These are phyloP conservation scores for Cheumatopsyche charites DNA, from an alignment of 1,140 invertebrate species.

Conservation along the genomic window DNA sequence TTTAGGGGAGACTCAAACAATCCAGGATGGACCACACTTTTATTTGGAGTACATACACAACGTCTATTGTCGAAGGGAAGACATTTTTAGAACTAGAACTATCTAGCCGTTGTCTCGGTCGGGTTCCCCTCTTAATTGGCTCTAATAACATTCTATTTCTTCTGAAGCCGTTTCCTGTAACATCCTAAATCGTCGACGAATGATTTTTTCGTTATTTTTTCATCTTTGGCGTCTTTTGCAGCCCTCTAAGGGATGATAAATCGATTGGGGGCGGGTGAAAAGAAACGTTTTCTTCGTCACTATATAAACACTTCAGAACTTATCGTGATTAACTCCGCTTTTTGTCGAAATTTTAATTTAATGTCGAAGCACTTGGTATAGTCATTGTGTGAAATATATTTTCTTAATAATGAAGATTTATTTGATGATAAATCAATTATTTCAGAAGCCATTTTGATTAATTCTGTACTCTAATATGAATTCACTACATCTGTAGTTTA, in stretches of 20 bases:
- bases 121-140: background rate
- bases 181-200: no score
- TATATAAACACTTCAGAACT: no score
- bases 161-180: background rate
- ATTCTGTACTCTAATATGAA: no score
- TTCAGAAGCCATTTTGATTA: no score
- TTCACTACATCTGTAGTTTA: no score
- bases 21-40: background rate
- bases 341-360: no score
- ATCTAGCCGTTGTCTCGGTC: background rate
- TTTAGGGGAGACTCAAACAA: slow-evolving; percentile 16
- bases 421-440: no score
- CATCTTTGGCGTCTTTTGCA: background rate
- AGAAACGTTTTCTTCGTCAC: slow-evolving; percentile 13
- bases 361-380: no score
- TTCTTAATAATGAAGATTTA: no score
- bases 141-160: background rate
- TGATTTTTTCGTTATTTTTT: no score
- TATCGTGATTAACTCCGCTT: no score
- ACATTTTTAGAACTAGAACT: background rate
- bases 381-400: no score
- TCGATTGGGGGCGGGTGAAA: slow-evolving; percentile 10
- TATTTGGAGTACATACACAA: background rate
- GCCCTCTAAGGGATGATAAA: slow-evolving; percentile 1
- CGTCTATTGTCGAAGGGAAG: background rate